phyloP scores from a whole-genome alignment of 2,113 vertebrate genomes.

The Sialia sialis region DNA sequence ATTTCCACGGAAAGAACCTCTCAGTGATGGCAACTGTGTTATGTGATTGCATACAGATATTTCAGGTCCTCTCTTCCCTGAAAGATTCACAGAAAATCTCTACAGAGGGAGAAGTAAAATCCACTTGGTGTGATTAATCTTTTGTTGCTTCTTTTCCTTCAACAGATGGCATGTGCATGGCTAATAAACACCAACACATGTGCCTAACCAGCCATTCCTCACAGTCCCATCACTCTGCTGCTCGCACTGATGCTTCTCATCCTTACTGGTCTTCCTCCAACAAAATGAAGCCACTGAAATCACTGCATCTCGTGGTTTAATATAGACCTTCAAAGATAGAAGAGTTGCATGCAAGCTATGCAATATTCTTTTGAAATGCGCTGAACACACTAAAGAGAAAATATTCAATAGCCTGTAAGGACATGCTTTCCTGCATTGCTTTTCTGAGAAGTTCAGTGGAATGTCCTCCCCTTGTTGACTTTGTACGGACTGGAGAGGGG shows the following conservation, averaged over 20 bases:
- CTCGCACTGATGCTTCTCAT: neutral
- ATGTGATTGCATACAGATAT: neutral
- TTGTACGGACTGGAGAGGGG: neutral
- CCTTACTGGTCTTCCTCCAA: neutral
- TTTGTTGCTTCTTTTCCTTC: neutral
- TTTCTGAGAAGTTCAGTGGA: neutral
- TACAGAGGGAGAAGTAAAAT: neutral
- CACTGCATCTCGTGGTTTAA: neutral
- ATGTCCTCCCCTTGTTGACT: neutral
- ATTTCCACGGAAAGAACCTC: neutral
- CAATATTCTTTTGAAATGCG: neutral
- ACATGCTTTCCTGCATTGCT: neutral
- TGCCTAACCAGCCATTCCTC: neutral
- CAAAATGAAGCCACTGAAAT: neutral
- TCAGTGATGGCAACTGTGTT: neutral
- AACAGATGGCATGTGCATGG: neutral
- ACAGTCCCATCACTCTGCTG: fast-evolving
- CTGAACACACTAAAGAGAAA: neutral
- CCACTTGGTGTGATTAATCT: too few species aligned
- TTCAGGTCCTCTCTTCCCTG: neutral
- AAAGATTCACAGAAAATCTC: neutral
- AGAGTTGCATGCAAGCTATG: neutral
- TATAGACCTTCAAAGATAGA: neutral
- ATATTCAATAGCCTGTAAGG: neutral
- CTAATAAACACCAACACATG: neutral